Percentiles rank a stretch among this genome's conserved stretches.
These are phyloP conservation scores for Phenganax marumi DNA, from an alignment of 92 coral and sea anemone species.

Conservation along the genomic window DNA sequence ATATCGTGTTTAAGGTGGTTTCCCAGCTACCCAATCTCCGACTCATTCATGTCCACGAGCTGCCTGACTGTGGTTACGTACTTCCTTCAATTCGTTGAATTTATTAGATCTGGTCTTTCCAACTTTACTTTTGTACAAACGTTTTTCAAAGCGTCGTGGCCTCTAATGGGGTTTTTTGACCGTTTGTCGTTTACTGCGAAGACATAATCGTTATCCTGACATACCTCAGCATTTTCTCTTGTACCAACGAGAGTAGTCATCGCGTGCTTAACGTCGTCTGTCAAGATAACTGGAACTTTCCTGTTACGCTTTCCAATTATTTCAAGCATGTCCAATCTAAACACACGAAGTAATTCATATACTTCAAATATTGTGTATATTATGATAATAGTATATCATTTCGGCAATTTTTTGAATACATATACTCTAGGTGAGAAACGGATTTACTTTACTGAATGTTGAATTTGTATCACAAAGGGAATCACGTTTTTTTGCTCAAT, in stretches of 20 bases:
- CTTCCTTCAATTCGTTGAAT: not conserved
- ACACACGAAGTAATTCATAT: not conserved
- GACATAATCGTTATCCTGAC: constrained; percentile 39
- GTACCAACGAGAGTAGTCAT: constrained; percentile 40
- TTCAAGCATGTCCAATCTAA: constrained; percentile 13
- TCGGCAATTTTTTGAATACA: too few species aligned
- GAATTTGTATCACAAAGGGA: too few species aligned
- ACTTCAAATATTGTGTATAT: too few species aligned
- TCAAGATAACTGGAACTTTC: constrained; percentile 16
- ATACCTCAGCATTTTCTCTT: constrained; percentile 45
- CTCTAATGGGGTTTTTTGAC: constrained; percentile 44
- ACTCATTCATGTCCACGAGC: constrained; percentile 26
- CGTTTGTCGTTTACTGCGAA: constrained; percentile 51
- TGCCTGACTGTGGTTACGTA: constrained; percentile 38
- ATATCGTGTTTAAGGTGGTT: constrained; percentile 46
- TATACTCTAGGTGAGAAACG: too few species aligned
- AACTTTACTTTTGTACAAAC: not conserved
- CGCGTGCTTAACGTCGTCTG: constrained; percentile 23
- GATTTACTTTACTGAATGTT: too few species aligned
- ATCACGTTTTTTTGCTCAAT: too few species aligned
- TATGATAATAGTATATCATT: not conserved
- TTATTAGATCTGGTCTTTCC: not conserved
- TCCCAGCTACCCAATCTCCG: constrained; percentile 37
- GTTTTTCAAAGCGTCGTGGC: not conserved
- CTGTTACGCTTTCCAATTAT: not conserved